Percentiles rank a stretch among this genome's conserved stretches.
These are phyloP conservation scores for Fistularia tabacaria DNA, from an alignment of 2,797 vertebrate species.

Conservation along the genomic window DNA sequence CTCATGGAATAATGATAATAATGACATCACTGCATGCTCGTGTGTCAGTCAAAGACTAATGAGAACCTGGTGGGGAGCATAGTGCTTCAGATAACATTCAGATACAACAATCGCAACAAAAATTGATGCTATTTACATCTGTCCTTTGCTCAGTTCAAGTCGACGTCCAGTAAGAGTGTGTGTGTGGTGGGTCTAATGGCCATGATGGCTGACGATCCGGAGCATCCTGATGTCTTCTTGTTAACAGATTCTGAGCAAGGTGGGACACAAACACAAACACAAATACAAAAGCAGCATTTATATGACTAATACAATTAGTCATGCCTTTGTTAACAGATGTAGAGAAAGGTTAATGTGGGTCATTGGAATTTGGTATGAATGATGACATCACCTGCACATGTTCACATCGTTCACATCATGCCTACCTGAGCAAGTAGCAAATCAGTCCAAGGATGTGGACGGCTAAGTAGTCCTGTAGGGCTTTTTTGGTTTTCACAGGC, in stretches of 20 bases:
- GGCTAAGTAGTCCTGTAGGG: too few relatives aligned
- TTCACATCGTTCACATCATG: too few relatives aligned
- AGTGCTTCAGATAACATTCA: neutral
- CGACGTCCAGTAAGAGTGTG: constrained; percentile 87
- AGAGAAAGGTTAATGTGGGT: too few relatives aligned
- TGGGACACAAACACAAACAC: constrained; percentile 53
- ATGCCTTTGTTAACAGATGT: too few relatives aligned
- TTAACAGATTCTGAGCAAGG: constrained; percentile 95
- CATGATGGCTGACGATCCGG: constrained; percentile 96
- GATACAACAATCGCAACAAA: constrained; percentile 8
- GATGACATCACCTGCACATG: too few relatives aligned
- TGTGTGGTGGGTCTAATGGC: constrained; percentile 95
- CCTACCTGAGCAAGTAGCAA: too few relatives aligned
- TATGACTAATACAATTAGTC: neutral
- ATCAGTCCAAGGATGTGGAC: too few relatives aligned
- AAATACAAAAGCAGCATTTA: neutral
- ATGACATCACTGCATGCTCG: constrained; percentile 63
- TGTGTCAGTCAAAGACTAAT: constrained; percentile 61
- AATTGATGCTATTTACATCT: neutral
- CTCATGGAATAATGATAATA: constrained; percentile 62
- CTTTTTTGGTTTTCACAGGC: too few relatives aligned
- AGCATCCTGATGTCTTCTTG: constrained; percentile 93
- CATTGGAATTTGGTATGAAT: too few relatives aligned
- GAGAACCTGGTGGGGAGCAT: constrained; percentile 49
- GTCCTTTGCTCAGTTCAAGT: constrained; percentile 86